Conservation (phyloP, 1,140 invertebrate species). For the Heliothis virescens region DNA sequence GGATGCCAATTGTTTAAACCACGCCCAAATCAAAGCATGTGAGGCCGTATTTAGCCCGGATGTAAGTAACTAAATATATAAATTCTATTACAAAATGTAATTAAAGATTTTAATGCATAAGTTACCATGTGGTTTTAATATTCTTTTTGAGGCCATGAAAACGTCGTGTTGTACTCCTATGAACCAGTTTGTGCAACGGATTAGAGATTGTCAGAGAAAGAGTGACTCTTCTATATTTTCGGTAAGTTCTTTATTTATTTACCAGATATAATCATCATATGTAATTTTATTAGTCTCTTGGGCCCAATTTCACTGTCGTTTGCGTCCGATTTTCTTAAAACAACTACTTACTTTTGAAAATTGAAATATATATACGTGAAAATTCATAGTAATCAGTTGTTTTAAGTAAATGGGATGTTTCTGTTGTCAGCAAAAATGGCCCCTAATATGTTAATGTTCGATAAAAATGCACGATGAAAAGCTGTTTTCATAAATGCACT, state of each 20-base stretch:
- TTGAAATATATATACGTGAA: no score
- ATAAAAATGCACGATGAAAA: no score
- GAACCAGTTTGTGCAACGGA: background rate
- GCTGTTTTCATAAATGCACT: no score
- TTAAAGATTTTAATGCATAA: background rate
- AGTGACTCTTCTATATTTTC: background rate
- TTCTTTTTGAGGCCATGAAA: constrained; percentile 1
- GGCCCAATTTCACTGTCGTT: no score
- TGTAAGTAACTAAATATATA: background rate
- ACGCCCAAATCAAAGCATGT: background rate
- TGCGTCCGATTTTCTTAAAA: no score
- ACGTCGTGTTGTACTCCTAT: background rate
- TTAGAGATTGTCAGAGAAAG: background rate
- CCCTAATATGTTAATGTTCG: no score
- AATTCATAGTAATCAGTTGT: no score
- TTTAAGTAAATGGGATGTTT: no score
- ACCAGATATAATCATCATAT: background rate
- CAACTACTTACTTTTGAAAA: no score
- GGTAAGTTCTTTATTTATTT: background rate
- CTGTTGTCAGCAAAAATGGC: no score
- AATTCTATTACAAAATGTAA: background rate
- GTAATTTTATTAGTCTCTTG: background rate
- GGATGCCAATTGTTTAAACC: background rate
- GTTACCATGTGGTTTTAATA: background rate
- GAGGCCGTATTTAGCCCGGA: constrained; percentile 8